These are phyloP conservation scores for Polydrusus cervinus DNA, from an alignment of 2,888 invertebrate species.

Conservation along the genomic window DNA sequence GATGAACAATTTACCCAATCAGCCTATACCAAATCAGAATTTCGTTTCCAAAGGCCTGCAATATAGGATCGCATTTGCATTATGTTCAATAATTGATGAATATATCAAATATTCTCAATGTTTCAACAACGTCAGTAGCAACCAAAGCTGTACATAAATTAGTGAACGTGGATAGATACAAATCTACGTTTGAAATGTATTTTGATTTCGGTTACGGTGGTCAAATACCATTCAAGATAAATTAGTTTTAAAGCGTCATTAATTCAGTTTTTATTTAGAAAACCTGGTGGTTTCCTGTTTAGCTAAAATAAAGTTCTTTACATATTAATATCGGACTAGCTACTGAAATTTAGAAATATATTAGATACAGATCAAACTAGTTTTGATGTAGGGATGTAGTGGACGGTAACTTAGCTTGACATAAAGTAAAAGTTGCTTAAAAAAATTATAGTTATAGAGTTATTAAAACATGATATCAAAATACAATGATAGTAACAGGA, in stretches of 20 bases:
- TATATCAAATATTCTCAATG: conserved; percentile 56
- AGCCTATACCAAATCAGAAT: conserved; percentile 58
- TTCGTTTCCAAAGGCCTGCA: conserved; percentile 52
- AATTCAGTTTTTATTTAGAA: not conserved
- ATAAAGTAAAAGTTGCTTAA: too few relatives aligned
- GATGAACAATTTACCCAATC: conserved; percentile 64
- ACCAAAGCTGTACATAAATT: conserved; percentile 50
- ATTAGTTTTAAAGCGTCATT: conserved; percentile 3
- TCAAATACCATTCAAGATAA: not conserved
- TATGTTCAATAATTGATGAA: conserved; percentile 57
- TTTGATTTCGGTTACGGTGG: conserved; percentile 28
- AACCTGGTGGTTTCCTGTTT: too few relatives aligned
- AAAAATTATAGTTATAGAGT: too few relatives aligned
- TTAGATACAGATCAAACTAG: too few relatives aligned
- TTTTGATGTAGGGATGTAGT: too few relatives aligned
- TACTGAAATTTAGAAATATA: too few relatives aligned
- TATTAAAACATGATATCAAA: too few relatives aligned
- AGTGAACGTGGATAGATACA: conserved; percentile 38
- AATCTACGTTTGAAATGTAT: conserved; percentile 42
- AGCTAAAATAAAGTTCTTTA: not conserved
- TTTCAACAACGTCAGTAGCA: conserved; percentile 50
- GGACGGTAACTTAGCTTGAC: too few relatives aligned
- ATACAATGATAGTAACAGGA: too few relatives aligned
- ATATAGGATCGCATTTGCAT: conserved; percentile 56
- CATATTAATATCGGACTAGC: too few relatives aligned